These are phyloP conservation scores for Antigone vipio DNA, from an alignment of 2,113 vertebrate genomes.

Conservation along the genomic window DNA sequence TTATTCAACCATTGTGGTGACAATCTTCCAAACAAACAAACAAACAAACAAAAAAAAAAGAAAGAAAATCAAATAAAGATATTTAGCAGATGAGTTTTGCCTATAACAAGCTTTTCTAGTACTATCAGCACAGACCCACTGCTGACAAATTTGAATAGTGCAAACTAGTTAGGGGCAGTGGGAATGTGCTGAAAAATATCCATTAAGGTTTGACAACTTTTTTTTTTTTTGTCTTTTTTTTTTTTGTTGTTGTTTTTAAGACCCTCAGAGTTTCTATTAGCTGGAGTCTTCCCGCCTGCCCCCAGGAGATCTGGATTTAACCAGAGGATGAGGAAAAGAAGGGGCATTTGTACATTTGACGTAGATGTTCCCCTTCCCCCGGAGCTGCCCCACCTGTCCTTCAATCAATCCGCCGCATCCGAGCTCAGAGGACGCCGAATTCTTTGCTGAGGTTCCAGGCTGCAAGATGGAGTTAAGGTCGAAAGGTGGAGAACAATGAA, in stretches of 20 bases:
- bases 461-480: background rate
- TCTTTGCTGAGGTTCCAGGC: background rate
- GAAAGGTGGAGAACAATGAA: background rate
- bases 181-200: background rate
- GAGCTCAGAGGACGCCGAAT: background rate
- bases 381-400: background rate
- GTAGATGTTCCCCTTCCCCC: background rate
- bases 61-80: background rate
- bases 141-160: conserved; percentile 55
- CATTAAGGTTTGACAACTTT: background rate
- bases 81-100: background rate
- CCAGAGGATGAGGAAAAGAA: background rate
- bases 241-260: background rate
- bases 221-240: background rate
- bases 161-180: conserved; percentile 49
- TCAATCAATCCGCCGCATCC: background rate
- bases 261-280: background rate
- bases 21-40: background rate
- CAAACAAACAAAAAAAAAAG: no score
- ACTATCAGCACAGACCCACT: conserved; percentile 18
- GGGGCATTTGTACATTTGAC: background rate
- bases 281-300: background rate
- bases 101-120: background rate
- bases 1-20: background rate
- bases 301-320: background rate